A percentile compares a stretch with the other conserved stretches of the same genome.
These are phyloP conservation scores for Heteronetta atricapilla DNA, from an alignment of 2,113 vertebrate genomes.

Conservation along the genomic window DNA sequence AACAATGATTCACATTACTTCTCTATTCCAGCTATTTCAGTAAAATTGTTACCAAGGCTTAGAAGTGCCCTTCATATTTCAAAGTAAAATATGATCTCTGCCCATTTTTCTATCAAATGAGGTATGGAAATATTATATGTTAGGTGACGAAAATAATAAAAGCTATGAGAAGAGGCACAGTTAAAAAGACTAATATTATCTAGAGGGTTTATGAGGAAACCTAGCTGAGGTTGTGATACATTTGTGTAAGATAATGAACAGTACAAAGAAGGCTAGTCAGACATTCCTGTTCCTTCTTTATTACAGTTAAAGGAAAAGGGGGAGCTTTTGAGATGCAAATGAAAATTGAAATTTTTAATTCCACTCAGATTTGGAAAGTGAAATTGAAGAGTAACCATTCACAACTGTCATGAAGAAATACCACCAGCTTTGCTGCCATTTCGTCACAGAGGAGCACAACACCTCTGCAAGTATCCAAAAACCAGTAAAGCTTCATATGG, in stretches of 20 bases:
- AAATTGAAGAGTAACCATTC: not conserved
- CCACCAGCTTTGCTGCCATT: not conserved
- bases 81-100: conserved; percentile 9
- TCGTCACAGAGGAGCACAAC: not conserved
- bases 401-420: not conserved
- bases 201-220: not conserved
- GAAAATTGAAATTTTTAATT: not conserved
- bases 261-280: not conserved
- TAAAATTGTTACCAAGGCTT: not conserved
- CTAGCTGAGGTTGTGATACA: not conserved
- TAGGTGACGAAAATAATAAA: conserved; percentile 30
- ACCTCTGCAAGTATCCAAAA: not conserved
- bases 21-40: not conserved
- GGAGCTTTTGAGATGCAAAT: conserved; percentile 8
- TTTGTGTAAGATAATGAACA: conserved; percentile 37
- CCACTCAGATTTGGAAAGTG: not conserved
- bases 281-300: not conserved
- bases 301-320: not conserved
- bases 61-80: not conserved
- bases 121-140: not conserved
- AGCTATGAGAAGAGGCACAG: not conserved
- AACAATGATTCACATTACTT: not conserved
- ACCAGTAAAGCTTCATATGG: not conserved
- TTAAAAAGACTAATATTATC: not conserved
- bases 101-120: not conserved